A percentile compares a stretch with the other conserved stretches of the same genome.
Evolutionary conservation across 2,113 vertebrate species (phyloP).

Genomic region (Mohoua ochrocephala): DNA sequence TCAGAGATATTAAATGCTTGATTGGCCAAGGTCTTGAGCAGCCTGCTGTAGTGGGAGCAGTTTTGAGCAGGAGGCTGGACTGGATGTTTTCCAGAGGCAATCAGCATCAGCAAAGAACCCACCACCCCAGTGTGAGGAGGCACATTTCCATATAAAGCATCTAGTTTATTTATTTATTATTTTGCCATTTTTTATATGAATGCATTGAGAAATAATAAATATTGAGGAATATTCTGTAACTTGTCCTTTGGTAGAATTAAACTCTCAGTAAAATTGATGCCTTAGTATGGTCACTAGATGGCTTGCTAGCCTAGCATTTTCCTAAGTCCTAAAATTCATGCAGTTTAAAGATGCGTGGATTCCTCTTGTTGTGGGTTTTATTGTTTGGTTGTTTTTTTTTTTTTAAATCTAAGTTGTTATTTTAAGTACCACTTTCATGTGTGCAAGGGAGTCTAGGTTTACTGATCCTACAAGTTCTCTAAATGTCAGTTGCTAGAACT

Average conservation of each 20-base stretch:
- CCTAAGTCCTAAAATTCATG: background rate
- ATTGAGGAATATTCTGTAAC: background rate
- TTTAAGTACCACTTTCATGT: conserved; percentile 49
- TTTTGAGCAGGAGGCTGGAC: background rate
- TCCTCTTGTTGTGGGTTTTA: background rate
- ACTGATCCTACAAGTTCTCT: conserved; percentile 40
- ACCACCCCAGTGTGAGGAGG: background rate
- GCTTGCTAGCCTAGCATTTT: conserved; percentile 64
- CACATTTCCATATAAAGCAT: background rate
- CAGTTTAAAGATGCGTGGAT: background rate
- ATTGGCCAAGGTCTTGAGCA: background rate
- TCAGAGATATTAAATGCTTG: background rate
- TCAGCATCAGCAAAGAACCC: background rate
- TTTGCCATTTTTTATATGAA: background rate
- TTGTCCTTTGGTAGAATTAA: background rate
- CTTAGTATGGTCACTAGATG: conserved; percentile 68
- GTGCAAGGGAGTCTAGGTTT: conserved; percentile 33
- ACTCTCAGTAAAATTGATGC: background rate
- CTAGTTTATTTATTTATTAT: background rate
- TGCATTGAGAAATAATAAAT: background rate
- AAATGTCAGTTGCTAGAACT: background rate
- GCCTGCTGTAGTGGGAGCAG: background rate
- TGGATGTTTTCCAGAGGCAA: background rate
- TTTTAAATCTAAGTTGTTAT: conserved; percentile 26
- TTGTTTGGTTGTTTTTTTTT: background rate